These are phyloP conservation scores for Scolopax bukidnonensis DNA, from an alignment of 2,797 vertebrate genomes.

Conservation along the genomic window DNA sequence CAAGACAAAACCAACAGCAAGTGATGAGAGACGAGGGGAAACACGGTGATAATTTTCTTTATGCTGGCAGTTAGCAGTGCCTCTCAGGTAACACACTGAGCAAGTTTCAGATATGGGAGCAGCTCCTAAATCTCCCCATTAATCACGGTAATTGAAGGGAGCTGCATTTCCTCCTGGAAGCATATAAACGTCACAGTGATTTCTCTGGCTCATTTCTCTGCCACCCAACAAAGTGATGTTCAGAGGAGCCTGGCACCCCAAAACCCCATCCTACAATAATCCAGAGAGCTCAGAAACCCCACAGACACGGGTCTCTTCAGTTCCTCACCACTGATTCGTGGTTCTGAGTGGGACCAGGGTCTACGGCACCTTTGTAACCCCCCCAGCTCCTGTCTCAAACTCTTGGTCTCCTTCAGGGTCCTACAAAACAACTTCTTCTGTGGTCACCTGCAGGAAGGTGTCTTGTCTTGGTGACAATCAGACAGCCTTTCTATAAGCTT, in stretches of 20 bases:
- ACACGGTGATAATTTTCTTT: neutral
- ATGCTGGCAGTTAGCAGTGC: neutral
- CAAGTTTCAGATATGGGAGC: neutral
- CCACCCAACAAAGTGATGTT: fast-evolving
- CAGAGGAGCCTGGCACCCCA: neutral
- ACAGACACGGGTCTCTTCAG: fast-evolving
- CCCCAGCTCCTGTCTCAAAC: neutral
- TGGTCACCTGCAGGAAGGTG: neutral
- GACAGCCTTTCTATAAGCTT: neutral
- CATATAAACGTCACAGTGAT: no score
- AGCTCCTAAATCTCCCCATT: neutral
- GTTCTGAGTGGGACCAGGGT: neutral
- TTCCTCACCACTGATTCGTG: fast-evolving
- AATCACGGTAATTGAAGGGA: neutral
- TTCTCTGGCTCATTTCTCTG: neutral
- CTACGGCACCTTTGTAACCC: neutral
- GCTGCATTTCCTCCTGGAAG: neutral
- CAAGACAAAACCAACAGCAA: neutral
- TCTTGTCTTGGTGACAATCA: neutral
- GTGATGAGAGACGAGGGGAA: neutral
- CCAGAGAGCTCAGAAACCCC: neutral
- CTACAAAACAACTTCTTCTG: neutral
- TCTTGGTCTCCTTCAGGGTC: neutral
- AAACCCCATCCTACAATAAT: fast-evolving
- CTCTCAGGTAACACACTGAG: neutral